Evolutionary conservation across 2,113 vertebrate genomes (phyloP), one percentile per base, ranked within the genome.

Genomic region (Pluvialis apricaria): DNA sequence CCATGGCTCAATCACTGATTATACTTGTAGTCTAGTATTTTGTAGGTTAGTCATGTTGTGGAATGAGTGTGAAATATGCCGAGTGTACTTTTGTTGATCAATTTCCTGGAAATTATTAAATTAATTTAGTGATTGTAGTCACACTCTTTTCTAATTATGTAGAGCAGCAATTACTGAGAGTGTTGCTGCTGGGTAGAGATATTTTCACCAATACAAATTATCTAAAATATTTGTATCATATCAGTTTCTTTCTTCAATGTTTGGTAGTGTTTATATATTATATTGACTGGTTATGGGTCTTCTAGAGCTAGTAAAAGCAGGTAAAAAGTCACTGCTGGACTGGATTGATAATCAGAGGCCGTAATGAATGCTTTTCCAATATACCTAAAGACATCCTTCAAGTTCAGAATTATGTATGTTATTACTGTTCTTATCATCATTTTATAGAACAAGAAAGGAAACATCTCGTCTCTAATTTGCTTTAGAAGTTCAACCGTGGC

Each of bases 41-140:
- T 77, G 21, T 78, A 61, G 28, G 15, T 70, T 0, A 0, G 6
- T 49, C 51, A 13, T 82, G 21, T 62, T 26, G n/a, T 71, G 29
- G 25, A 83, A 62, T 58, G 31, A 86, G 34, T 49, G 38, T 86
- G 32, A 75, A 96, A 66, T 82, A 65, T 21, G 8, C 8, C 2
- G 26, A 51, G 16, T 42, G 21, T 81, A 44, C 54, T 94, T 92
- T 92, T 76, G 51, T 81, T 38, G 32, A 71, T 69, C 18, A 42
- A 3, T 71, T 86, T 81, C 42, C 40, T 91, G 29, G 29, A 90
- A 70, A 58, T 58, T 51, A 79, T 44, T 57, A 40, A 44, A 82
- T 76, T 80, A 80, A 58, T 88, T 61, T 45, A 77, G 34, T 76
- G 44, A 58, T 83, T 88, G 22, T 51, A 82, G 21, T 88, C 40